phyloP scores from a whole-genome alignment of 64 coral and sea anemone species.

The Pocillopora damicornis region DNA sequence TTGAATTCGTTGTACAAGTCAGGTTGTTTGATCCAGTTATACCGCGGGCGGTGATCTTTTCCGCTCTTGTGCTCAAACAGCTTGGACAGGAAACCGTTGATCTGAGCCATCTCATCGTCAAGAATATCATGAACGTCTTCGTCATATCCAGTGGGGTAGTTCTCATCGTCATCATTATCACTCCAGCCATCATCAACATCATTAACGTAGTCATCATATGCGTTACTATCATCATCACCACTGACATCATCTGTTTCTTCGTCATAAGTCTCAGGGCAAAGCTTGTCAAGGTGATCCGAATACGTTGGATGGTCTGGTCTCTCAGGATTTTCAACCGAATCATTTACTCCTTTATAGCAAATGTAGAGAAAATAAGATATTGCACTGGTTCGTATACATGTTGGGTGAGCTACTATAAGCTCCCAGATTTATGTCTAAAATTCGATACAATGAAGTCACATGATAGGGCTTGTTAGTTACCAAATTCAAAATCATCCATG shows the following conservation, averaged over 20 bases:
- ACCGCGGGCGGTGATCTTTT: neutral
- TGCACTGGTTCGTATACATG: too few relatives aligned
- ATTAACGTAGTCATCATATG: neutral
- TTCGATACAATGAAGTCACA: too few relatives aligned
- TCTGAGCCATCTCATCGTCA: neutral
- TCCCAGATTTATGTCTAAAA: too few relatives aligned
- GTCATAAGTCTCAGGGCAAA: too few relatives aligned
- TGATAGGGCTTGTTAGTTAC: too few relatives aligned
- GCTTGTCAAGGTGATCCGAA: too few relatives aligned
- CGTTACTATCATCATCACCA: neutral
- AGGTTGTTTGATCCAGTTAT: neutral
- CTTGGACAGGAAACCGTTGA: neutral
- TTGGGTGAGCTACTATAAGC: too few relatives aligned
- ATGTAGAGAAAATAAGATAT: too few relatives aligned
- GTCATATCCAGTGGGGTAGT: neutral
- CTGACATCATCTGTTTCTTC: neutral
- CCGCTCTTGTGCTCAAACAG: neutral
- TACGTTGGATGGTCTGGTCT: too few relatives aligned
- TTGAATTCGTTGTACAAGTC: conserved; percentile 10
- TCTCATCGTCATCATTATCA: neutral
- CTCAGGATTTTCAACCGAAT: too few relatives aligned
- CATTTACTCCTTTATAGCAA: too few relatives aligned
- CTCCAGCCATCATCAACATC: neutral
- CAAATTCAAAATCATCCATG: too few relatives aligned
- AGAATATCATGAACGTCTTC: neutral